Percentiles rank a stretch among this genome's conserved stretches.
Conservation (phyloP, 2,113 vertebrate species). For the Clarias magur region DNA sequence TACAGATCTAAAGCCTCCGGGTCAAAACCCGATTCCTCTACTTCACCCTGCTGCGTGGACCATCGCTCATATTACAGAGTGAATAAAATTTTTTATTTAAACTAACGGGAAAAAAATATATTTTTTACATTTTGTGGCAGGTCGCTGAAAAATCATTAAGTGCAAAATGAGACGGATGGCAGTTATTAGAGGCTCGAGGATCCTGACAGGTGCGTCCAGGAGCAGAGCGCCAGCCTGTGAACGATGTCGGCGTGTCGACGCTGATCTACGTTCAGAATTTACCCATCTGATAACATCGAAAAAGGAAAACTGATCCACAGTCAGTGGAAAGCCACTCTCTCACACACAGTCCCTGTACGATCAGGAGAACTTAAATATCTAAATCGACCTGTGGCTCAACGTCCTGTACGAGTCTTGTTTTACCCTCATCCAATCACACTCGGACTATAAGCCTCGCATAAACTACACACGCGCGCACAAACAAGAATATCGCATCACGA, state of each 20-base stretch:
- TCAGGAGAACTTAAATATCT: background rate
- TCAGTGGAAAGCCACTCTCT: background rate
- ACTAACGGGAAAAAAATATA: background rate
- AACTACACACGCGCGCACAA: background rate
- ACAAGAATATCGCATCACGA: too few species aligned
- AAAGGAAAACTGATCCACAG: background rate
- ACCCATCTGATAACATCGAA: background rate
- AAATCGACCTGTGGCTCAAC: background rate
- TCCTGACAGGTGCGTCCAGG: background rate
- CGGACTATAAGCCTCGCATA: too few species aligned
- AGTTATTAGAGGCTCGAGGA: background rate
- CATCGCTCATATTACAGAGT: slow-evolving; percentile 4
- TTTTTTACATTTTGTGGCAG: slow-evolving; percentile 32
- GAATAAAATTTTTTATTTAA: too few species aligned
- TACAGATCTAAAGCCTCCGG: background rate
- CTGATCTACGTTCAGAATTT: background rate
- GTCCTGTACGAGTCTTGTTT: background rate
- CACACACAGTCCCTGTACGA: background rate
- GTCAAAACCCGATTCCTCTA: background rate
- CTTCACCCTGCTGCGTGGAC: background rate
- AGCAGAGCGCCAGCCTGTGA: background rate
- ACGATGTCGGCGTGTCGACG: background rate
- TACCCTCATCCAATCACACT: background rate
- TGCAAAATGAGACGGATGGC: slow-evolving; percentile 28
- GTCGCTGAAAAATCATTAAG: slow-evolving; percentile 58